A percentile compares a stretch with the other conserved stretches of the same genome.
Evolutionary conservation across 2,113 vertebrate species (phyloP).

Genomic region (Gasterosteus nipponicus): DNA sequence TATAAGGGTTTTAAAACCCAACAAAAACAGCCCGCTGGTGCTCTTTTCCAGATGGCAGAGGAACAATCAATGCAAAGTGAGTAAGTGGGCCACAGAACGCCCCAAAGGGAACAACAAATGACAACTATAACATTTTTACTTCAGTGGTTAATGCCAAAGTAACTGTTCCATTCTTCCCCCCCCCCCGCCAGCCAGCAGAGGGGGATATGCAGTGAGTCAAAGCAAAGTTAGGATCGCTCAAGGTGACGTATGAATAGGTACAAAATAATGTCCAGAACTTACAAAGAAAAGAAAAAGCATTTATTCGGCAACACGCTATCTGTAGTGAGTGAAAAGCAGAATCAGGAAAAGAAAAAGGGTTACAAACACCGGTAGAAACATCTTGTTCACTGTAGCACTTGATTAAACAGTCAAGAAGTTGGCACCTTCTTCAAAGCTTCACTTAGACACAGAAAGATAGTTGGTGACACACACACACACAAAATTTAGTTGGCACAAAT

Average conservation of each 20-base stretch:
- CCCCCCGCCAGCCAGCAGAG: conserved; percentile 22
- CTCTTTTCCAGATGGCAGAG: conserved; percentile 39
- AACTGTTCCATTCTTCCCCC: neutral
- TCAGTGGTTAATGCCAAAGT: conserved; percentile 4
- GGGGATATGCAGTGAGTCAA: neutral
- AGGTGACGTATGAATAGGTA: neutral
- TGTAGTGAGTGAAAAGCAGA: conserved; percentile 51
- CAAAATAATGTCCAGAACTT: conserved; percentile 25
- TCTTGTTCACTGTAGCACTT: conserved; percentile 53
- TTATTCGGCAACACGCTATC: conserved; percentile 73
- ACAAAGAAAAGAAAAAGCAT: conserved; percentile 72
- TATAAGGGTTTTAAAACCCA: conserved; percentile 40
- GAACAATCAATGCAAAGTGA: conserved; percentile 55
- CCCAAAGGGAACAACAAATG: conserved; percentile 21
- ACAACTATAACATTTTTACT: conserved; percentile 41
- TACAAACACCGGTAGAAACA: conserved; percentile 62
- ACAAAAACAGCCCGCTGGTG: conserved; percentile 44
- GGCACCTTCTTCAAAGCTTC: conserved; percentile 40
- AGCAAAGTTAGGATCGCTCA: neutral
- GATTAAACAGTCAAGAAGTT: conserved; percentile 41
- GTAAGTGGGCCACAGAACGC: conserved; percentile 32
- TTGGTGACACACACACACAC: conserved; percentile 27
- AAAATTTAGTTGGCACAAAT: conserved; percentile 62
- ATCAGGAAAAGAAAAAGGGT: conserved; percentile 51
- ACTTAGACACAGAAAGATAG: conserved; percentile 29